These are phyloP conservation scores for Callaeas wilsoni DNA, from an alignment of 2,113 vertebrate genomes.

Conservation along the genomic window DNA sequence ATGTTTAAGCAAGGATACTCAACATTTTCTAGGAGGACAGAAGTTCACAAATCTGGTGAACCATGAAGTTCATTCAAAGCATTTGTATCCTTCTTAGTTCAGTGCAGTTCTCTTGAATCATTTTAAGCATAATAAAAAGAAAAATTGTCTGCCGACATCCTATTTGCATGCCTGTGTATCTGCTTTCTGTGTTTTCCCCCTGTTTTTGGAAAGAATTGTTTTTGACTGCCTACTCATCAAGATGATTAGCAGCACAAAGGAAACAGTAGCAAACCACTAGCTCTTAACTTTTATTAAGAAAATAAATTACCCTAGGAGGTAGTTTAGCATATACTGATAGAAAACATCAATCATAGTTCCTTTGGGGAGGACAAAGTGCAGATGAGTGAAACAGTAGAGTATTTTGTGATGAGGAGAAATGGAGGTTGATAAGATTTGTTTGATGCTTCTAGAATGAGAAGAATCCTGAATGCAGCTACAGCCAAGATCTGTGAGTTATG, in stretches of 20 bases:
- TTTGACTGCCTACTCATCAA: slow-evolving; percentile 38
- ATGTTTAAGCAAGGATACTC: background rate
- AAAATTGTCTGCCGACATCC: background rate
- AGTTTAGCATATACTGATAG: slow-evolving; percentile 33
- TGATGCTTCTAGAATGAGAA: background rate
- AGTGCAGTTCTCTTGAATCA: background rate
- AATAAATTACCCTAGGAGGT: slow-evolving; percentile 45
- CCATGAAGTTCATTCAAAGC: background rate
- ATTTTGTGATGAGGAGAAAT: background rate
- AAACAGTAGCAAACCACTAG: slow-evolving; percentile 4
- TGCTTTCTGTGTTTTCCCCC: background rate
- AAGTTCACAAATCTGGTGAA: background rate
- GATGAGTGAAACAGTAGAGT: background rate
- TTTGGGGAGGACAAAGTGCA: slow-evolving; percentile 7
- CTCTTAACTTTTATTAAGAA: slow-evolving; percentile 56
- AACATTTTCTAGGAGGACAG: background rate
- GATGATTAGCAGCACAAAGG: slow-evolving; percentile 1
- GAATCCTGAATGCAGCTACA: background rate
- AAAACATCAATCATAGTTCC: slow-evolving; percentile 57
- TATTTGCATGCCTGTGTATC: background rate
- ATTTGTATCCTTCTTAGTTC: background rate
- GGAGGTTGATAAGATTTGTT: background rate
- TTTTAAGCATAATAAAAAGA: background rate
- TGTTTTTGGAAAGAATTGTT: background rate
- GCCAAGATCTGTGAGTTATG: background rate